Base-by-base conservation (phyloP, 2,888 invertebrate species). In the Apotomis capreana region DNA sequence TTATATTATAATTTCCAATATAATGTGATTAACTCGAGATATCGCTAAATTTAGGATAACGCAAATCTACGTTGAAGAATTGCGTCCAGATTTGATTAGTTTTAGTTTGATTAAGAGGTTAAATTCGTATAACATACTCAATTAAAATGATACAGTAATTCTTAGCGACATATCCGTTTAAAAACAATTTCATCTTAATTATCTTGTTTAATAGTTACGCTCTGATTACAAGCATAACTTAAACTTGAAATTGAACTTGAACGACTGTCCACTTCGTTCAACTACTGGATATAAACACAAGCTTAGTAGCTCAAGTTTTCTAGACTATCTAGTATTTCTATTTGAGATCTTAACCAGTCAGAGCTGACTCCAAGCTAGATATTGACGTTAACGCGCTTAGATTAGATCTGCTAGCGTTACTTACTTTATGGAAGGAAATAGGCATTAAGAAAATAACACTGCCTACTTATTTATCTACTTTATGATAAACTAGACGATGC, bases 261-360 rank as follows among this genome's bases (percentile, higher is more conserved):
- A 52, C 46, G 26, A 37, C 26, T 26, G 26, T 26, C 26, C 26
- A 26, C 26, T 26, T 26, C 26, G 26, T 26, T 26, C 26, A 26
- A 26, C 2, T 26, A 8, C 5, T 40, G 26, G 36, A 49, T n/a
- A 5, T 36, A 49, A 9, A 9, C 49, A 51, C 26, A 15, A 46
- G 26, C 15, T 61, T 62, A 26, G 26, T 62, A 51, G 51, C 8
- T 46, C 36, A 57, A 58, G 57, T 36, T 15, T 26, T 12, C 15
- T 69, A 69, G 26, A 26, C 26, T 63, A 55, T 69, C 62, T 57
- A 62, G 37, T 62, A 55, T 62, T 37, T 15, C 49, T 37, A 62
- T 60, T 52, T 59, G 15, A 60, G 59, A 46, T 61, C 62, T 69
- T 57, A 62, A 57, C 55, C 55, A 57, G 62, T 69, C 55, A 12